Base-by-base conservation (phyloP, 1,140 invertebrate species). In the Proctacanthus coquilletti region DNA sequence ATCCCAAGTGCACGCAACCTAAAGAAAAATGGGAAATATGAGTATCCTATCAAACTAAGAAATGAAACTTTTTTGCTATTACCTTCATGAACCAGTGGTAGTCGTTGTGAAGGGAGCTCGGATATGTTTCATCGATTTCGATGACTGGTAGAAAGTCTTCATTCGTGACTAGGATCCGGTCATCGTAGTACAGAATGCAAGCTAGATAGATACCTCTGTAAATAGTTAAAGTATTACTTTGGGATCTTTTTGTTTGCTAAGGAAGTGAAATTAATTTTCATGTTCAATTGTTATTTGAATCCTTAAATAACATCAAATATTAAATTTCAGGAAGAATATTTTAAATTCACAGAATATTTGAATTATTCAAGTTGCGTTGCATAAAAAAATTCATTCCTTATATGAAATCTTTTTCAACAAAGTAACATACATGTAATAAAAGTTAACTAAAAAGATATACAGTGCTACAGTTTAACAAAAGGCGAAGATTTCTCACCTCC, bases 61-160 rank as follows among this genome's bases (percentile, higher is more conserved):
- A 42, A 13, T 3, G n/a, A 11, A 29, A 13, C 27, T 29, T 8
- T n/a, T n/a, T n/a, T n/a, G n/a, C 15, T 31, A 33, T 17, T 61
- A 95, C 84, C 71, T 97, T 96, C 79, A 97, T 87, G 2, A 98
- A 66, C 93, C 93, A 98, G 61, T 97, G 84, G 58, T 93, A 88
- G 62, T 98, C 92, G 41, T 78, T 79, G 53, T 93, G 78, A 19
- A 95, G 77, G 43, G 83, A 82, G 43, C 79, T 83, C 17, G 88
- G 84, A 57, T 88, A 95, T 13, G 84, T 87, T 63, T 98, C 93
- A 60, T 97, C 92, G 11, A 97, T 80, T 66, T 96, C 89, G 45
- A 97, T 84, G 20, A 94, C 87, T 3, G 94, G 94, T 27, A 96
- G 65, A 59, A 89, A 89, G 46, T 98, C 93, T 65, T 97, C 93